Percentiles rank a stretch among this genome's conserved stretches.
These are phyloP conservation scores for Myiagra hebetior DNA, from an alignment of 2,113 vertebrate genomes.

Conservation along the genomic window DNA sequence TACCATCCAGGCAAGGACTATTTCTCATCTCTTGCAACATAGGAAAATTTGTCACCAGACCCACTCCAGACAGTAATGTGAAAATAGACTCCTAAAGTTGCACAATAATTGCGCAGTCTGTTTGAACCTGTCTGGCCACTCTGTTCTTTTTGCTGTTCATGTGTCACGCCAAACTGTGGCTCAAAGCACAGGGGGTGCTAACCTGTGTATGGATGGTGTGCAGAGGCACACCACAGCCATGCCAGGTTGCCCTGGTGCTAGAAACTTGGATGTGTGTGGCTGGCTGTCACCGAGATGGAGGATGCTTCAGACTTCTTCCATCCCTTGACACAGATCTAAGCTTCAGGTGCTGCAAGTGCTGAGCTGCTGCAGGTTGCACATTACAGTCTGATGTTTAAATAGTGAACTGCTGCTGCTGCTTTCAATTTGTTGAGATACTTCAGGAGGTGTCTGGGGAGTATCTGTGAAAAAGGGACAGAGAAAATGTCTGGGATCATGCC, in stretches of 20 bases:
- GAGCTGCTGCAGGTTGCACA: background rate
- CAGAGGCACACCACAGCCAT: background rate
- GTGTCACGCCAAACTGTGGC: background rate
- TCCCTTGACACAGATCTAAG: background rate
- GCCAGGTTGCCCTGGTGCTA: background rate
- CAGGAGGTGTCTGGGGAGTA: background rate
- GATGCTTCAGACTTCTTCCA: background rate
- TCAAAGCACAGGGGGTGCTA: background rate
- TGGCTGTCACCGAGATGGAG: background rate
- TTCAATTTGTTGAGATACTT: background rate
- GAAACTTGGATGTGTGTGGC: background rate
- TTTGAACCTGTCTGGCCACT: background rate
- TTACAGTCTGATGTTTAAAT: background rate
- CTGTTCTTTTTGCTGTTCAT: background rate
- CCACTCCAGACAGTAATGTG: background rate
- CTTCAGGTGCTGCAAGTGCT: background rate
- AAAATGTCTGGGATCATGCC: background rate
- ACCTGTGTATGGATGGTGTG: rapidly evolving
- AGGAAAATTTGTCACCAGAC: background rate
- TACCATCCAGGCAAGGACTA: background rate
- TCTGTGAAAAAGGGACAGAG: background rate
- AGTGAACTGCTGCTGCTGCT: background rate
- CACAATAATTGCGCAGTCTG: background rate
- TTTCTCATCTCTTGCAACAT: background rate
- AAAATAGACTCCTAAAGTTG: background rate